Conservation (phyloP, 1,140 invertebrate species). For the Stenopsyche tienmushanensis region DNA sequence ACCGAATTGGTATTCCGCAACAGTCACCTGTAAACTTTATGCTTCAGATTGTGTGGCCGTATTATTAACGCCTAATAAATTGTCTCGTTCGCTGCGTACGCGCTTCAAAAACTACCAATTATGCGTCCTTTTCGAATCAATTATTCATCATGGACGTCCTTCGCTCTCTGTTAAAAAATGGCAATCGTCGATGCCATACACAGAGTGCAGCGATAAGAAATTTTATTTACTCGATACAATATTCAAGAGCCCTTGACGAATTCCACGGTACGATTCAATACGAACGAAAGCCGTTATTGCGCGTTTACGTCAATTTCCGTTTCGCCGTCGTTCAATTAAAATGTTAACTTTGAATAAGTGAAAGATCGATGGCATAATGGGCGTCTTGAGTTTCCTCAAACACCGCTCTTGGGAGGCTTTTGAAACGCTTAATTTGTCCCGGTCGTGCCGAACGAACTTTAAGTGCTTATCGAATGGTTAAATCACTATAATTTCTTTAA, state of each 20-base stretch:
- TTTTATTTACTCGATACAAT: background rate
- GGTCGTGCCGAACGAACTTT: conserved; percentile 2
- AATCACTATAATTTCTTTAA: conserved; percentile 15
- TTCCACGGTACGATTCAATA: background rate
- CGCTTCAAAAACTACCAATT: background rate
- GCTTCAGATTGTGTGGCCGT: conserved; percentile 35
- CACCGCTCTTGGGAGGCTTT: conserved; percentile 12
- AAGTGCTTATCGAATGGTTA: conserved; percentile 4
- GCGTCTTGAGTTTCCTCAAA: conserved; percentile 15
- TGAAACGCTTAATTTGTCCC: conserved; percentile 15
- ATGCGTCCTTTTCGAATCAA: background rate
- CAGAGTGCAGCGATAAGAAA: background rate
- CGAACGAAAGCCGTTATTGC: background rate
- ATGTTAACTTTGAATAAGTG: conserved; percentile 2
- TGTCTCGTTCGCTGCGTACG: conserved; percentile 12
- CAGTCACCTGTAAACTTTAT: conserved; percentile 38
- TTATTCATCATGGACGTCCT: background rate
- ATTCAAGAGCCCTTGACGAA: background rate
- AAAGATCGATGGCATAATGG: conserved; percentile 10
- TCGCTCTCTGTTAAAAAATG: background rate
- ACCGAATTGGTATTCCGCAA: conserved; percentile 35
- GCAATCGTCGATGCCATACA: background rate
- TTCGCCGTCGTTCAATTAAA: conserved; percentile 1
- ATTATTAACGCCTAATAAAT: conserved; percentile 40
- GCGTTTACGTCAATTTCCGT: background rate